Evolutionary conservation across 2,113 vertebrate genomes (phyloP).

Genomic region (Leptobrachium leishanense): DNA sequence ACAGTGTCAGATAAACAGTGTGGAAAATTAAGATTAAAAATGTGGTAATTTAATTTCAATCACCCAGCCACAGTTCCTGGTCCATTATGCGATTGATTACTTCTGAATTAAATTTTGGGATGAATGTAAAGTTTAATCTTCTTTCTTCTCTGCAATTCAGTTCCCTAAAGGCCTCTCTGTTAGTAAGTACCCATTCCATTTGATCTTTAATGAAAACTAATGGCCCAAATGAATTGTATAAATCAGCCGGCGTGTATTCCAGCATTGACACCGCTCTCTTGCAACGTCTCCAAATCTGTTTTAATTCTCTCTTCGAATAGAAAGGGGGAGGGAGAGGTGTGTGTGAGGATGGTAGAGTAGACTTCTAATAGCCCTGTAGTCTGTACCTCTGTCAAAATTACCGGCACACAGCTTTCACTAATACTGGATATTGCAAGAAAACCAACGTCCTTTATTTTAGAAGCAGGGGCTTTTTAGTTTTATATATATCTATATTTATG

Average conservation of each 20-base stretch:
- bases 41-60: slow-evolving; percentile 99
- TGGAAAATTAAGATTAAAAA: slow-evolving; percentile 99
- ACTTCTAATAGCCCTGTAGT: slow-evolving; percentile 83
- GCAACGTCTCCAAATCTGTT: slow-evolving; percentile 83
- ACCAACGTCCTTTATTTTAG: slow-evolving; percentile 34
- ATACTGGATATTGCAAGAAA: slow-evolving; percentile 28
- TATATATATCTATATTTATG: too few relatives aligned
- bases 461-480: too few relatives aligned
- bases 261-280: slow-evolving; percentile 91
- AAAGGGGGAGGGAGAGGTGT: slow-evolving; percentile 59
- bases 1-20: slow-evolving; percentile 99
- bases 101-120: slow-evolving; percentile 99
- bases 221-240: slow-evolving; percentile 99
- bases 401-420: slow-evolving; percentile 52
- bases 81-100: slow-evolving; percentile 99
- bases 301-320: slow-evolving; percentile 82
- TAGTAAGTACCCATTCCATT: slow-evolving; percentile 99
- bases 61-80: slow-evolving; percentile 99
- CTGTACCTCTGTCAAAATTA: slow-evolving; percentile 84
- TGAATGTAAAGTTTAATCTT: slow-evolving; percentile 99
- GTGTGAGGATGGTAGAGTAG: slow-evolving; percentile 64
- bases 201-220: slow-evolving; percentile 99
- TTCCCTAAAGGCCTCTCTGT: slow-evolving; percentile 99
- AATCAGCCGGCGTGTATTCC: slow-evolving; percentile 98
- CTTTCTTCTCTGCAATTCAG: slow-evolving; percentile 99